Conservation (phyloP, 2,797 vertebrate species). For the Hemibagrus guttatus region DNA sequence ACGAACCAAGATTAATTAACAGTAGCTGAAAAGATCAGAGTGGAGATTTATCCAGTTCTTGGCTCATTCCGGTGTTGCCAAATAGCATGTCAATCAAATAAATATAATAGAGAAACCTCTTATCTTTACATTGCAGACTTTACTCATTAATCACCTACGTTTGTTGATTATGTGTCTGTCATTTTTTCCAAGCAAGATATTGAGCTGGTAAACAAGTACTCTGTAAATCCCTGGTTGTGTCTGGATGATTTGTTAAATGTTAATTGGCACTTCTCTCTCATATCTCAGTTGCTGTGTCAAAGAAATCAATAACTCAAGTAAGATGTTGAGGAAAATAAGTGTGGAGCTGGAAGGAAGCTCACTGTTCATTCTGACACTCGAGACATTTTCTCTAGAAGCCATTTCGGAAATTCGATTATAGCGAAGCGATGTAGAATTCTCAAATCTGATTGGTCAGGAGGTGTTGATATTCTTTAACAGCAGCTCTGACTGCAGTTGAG, state of each 20-base stretch:
- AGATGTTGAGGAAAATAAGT: not conserved
- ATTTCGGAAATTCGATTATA: conserved; percentile 6
- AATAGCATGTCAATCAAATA: conserved; percentile 3
- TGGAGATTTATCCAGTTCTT: not conserved
- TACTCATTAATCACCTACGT: not conserved
- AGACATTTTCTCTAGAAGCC: not conserved
- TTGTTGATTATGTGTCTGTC: not conserved
- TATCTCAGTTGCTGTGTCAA: not conserved
- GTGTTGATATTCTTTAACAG: conserved; percentile 1
- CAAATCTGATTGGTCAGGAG: not conserved
- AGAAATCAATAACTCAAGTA: conserved; percentile 6
- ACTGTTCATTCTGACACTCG: not conserved
- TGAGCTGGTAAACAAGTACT: conserved; percentile 16
- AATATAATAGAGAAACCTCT: not conserved
- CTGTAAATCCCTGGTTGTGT: not conserved
- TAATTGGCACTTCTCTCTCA: conserved; percentile 8
- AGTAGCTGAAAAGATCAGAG: not conserved
- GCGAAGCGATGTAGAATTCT: not conserved
- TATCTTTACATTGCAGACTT: not conserved
- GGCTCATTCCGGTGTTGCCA: not conserved
- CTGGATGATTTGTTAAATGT: conserved; percentile 22
- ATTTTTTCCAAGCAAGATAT: not conserved
- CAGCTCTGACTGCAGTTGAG: not conserved
- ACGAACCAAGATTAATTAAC: not conserved
- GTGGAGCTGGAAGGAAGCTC: not conserved